phyloP scores from a whole-genome alignment of 1,140 invertebrate species.

The Trichomalopsis sarcophagae region DNA sequence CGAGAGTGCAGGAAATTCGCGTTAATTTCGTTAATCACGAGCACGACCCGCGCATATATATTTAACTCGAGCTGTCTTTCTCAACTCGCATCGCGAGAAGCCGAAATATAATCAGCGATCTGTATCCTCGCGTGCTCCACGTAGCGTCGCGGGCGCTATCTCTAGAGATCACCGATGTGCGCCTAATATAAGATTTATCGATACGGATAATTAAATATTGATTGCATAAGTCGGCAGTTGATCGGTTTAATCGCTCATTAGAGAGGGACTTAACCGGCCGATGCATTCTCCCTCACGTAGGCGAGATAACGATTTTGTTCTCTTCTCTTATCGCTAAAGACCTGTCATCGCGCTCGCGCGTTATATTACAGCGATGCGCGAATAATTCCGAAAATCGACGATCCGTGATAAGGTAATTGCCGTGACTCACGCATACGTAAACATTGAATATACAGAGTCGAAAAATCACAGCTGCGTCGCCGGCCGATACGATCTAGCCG shows the following conservation, averaged over 20 bases:
- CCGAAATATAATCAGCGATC: conserved; percentile 60
- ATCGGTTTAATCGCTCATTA: conserved; percentile 58
- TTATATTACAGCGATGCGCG: too few relatives aligned
- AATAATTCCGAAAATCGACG: background rate
- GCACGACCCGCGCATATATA: too few relatives aligned
- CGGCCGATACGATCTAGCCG: background rate
- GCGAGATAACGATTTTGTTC: background rate
- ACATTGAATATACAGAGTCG: too few relatives aligned
- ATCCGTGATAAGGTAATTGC: background rate
- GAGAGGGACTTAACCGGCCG: background rate
- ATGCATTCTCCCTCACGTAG: background rate
- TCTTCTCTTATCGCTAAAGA: background rate
- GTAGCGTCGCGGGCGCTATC: conserved; percentile 57
- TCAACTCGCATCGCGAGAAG: too few relatives aligned
- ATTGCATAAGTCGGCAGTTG: conserved; percentile 53
- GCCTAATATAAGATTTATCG: conserved; percentile 58
- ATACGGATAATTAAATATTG: conserved; percentile 66
- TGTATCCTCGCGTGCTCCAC: conserved; percentile 59
- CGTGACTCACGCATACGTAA: background rate
- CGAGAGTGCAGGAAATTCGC: too few relatives aligned
- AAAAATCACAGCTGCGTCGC: too few relatives aligned
- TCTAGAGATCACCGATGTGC: conserved; percentile 58
- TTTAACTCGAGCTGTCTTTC: too few relatives aligned
- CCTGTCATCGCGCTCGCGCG: background rate
- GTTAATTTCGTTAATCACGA: too few relatives aligned